Percentiles rank a stretch among this genome's conserved stretches.
Conservation (phyloP, 2,888 invertebrate species). For the Drosophila peninsularis region DNA sequence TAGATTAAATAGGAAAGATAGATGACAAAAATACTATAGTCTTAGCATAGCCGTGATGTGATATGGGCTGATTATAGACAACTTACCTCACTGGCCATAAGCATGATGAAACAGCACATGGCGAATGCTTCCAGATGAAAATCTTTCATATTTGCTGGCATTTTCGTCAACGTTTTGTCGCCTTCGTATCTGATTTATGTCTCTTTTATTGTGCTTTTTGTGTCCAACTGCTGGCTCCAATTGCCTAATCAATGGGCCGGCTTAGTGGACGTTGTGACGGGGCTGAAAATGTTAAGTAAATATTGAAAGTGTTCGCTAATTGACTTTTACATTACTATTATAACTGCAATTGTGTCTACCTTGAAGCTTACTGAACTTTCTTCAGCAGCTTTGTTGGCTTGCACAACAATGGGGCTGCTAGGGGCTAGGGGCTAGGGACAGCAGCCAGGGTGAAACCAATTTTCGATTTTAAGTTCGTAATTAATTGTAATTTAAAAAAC, state of each 20-base stretch:
- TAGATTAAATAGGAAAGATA: background rate
- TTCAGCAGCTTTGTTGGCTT: conserved; percentile 35
- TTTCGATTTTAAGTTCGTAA: conserved; percentile 57
- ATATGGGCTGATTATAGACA: conserved; percentile 1
- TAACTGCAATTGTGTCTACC: conserved; percentile 42
- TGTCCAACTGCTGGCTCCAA: conserved; percentile 5
- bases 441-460: conserved; percentile 57
- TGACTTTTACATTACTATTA: conserved; percentile 44
- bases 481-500: conserved; percentile 68
- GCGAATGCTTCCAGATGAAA: conserved; percentile 57
- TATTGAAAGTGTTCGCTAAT: conserved; percentile 60
- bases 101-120: conserved; percentile 64
- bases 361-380: conserved; percentile 53
- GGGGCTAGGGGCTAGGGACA: background rate
- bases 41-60: conserved; percentile 7
- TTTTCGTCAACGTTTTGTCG: conserved; percentile 39
- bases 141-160: conserved; percentile 47
- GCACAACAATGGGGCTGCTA: conserved; percentile 10
- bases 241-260: conserved; percentile 37
- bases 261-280: conserved; percentile 21
- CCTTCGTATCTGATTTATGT: conserved; percentile 12
- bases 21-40: background rate
- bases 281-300: conserved; percentile 64
- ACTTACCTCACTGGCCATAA: conserved; percentile 72
- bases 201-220: background rate